These are phyloP conservation scores for Epistrophe eligans DNA, from an alignment of 2,888 invertebrate genomes.

Conservation along the genomic window DNA sequence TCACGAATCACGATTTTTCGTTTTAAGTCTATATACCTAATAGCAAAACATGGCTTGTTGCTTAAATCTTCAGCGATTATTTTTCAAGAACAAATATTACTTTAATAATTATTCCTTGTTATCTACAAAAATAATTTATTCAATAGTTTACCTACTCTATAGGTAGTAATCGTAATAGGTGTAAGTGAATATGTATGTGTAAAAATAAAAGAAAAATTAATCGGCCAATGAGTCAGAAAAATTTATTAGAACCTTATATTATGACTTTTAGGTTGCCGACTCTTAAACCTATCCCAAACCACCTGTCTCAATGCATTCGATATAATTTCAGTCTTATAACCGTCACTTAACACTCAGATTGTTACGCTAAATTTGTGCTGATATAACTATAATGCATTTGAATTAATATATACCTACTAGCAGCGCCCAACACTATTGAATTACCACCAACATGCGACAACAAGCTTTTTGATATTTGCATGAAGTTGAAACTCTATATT, in stretches of 20 bases:
- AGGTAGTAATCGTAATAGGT: neutral
- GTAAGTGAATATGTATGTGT: neutral
- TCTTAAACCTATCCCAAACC: slow-evolving; percentile 22
- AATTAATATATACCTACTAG: neutral
- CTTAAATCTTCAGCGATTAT: neutral
- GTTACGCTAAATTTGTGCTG: slow-evolving; percentile 56
- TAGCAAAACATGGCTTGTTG: no score
- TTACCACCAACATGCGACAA: slow-evolving; percentile 36
- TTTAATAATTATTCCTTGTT: neutral
- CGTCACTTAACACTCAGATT: slow-evolving; percentile 47
- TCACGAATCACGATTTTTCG: no score
- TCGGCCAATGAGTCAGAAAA: slow-evolving; percentile 1
- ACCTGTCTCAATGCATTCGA: slow-evolving; percentile 48
- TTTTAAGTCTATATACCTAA: no score
- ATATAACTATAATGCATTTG: slow-evolving; percentile 11
- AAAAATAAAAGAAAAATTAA: neutral
- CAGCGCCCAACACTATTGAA: slow-evolving; percentile 34
- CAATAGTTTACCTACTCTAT: neutral
- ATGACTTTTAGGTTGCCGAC: slow-evolving; percentile 29
- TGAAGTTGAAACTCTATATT: slow-evolving; percentile 41
- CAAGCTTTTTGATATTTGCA: slow-evolving; percentile 10
- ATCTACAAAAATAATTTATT: neutral
- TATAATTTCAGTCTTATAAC: slow-evolving; percentile 54
- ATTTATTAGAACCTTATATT: neutral
- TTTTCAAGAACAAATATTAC: neutral